phyloP scores from a whole-genome alignment of 2,888 invertebrate genomes.

The Melanophora roralis region DNA sequence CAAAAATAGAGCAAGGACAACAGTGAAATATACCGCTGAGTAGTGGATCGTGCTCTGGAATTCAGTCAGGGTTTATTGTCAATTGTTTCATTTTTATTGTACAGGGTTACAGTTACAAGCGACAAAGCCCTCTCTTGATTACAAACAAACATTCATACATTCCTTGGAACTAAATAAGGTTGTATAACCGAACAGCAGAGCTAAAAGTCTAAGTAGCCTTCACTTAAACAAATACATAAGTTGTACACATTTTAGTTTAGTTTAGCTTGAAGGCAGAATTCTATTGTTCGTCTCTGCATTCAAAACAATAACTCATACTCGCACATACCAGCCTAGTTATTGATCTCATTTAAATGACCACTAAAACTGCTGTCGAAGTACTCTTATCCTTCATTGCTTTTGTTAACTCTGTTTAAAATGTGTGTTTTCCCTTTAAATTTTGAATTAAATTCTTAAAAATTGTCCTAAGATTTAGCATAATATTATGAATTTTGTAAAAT shows the following conservation, averaged over 20 bases:
- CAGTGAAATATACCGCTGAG: conserved; percentile 40
- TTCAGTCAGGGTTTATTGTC: conserved; percentile 7
- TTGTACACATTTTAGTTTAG: neutral
- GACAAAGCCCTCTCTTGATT: neutral
- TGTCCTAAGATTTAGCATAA: conserved; percentile 35
- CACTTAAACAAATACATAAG: conserved; percentile 18
- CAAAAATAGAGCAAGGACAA: neutral
- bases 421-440: conserved; percentile 9
- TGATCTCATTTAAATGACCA: conserved; percentile 55
- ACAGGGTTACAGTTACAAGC: neutral
- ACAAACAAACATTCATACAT: neutral
- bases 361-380: conserved; percentile 37
- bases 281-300: neutral
- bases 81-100: neutral
- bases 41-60: neutral
- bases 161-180: conserved; percentile 36
- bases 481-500: conserved; percentile 43
- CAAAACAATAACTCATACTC: neutral
- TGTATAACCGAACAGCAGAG: conserved; percentile 32
- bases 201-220: conserved; percentile 37
- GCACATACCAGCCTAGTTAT: conserved; percentile 3
- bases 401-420: neutral
- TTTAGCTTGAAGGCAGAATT: neutral
- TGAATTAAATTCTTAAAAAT: conserved; percentile 19
- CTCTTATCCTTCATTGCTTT: neutral